Percentiles rank a stretch among this genome's conserved stretches.
Evolutionary conservation across 2,113 vertebrate genomes (phyloP).

Genomic region (Phalacrocorax carbo): DNA sequence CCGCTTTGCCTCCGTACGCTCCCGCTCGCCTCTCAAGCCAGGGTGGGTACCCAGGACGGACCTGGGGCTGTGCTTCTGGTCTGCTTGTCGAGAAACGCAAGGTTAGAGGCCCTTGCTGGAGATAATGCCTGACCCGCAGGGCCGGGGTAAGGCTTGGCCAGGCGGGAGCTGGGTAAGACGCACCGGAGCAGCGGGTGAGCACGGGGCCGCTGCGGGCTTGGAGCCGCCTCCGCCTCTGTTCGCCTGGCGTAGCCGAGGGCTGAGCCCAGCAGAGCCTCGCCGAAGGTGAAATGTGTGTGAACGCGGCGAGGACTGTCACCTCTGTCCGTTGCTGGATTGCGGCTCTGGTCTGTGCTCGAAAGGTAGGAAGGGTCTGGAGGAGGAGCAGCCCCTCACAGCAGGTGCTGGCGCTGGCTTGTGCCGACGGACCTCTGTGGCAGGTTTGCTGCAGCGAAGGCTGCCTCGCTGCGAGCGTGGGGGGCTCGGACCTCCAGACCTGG

Average conservation of each 20-base stretch:
- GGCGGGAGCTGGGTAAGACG: background rate
- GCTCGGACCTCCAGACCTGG: background rate
- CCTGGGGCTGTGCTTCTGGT: too few relatives aligned
- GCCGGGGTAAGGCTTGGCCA: rapidly evolving
- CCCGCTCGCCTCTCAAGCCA: background rate
- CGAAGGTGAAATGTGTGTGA: background rate
- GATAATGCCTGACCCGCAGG: rapidly evolving
- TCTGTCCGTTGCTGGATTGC: rapidly evolving
- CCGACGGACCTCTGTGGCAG: rapidly evolving
- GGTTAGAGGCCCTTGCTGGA: background rate
- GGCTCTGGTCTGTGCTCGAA: background rate
- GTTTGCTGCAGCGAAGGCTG: background rate
- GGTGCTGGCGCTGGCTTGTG: background rate
- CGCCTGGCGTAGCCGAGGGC: background rate
- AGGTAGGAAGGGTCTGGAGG: background rate
- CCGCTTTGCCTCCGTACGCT: background rate
- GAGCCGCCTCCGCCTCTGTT: background rate
- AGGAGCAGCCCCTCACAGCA: background rate
- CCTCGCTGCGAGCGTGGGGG: background rate
- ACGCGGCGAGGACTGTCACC: rapidly evolving
- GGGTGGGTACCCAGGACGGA: background rate
- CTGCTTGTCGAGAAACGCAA: background rate
- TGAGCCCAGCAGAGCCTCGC: background rate
- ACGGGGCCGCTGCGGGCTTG: background rate
- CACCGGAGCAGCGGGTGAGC: rapidly evolving